Evolutionary conservation across 2,888 invertebrate species (phyloP).

Genomic region (Neoascia interrupta): DNA sequence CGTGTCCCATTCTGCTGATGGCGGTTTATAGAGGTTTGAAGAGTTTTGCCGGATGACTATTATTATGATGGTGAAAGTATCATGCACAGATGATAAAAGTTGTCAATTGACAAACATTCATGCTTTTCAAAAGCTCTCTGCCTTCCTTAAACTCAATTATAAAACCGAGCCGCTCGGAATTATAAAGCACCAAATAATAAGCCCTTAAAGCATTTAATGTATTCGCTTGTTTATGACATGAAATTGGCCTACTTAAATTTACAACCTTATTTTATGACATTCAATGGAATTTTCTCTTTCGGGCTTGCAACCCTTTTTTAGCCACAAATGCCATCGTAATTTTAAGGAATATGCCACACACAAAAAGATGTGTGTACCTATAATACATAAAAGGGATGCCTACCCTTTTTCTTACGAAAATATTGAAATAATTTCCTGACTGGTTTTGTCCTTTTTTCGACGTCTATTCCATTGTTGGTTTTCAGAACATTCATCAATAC

Average conservation of each 20-base stretch:
- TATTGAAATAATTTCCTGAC: not conserved
- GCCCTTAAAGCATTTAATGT: no score
- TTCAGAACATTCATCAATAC: not conserved
- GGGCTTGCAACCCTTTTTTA: not conserved
- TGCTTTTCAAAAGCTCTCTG: no score
- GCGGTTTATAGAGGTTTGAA: no score
- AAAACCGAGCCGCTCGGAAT: no score
- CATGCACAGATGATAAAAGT: no score
- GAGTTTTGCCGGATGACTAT: no score
- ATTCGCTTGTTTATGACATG: no score
- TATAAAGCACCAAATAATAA: no score
- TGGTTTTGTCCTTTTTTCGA: not conserved
- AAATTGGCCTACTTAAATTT: not conserved
- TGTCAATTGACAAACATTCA: no score
- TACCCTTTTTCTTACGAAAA: not conserved
- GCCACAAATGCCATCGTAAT: not conserved
- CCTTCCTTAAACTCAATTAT: no score
- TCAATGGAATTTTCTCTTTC: not conserved
- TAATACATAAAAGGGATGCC: not conserved
- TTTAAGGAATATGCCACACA: not conserved
- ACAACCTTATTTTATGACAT: not conserved
- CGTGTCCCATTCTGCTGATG: no score
- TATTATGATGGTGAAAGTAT: no score
- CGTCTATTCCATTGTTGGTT: not conserved
- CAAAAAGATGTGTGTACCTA: not conserved